These are phyloP conservation scores for Conger conger DNA, from an alignment of 2,113 vertebrate genomes.

Conservation along the genomic window DNA sequence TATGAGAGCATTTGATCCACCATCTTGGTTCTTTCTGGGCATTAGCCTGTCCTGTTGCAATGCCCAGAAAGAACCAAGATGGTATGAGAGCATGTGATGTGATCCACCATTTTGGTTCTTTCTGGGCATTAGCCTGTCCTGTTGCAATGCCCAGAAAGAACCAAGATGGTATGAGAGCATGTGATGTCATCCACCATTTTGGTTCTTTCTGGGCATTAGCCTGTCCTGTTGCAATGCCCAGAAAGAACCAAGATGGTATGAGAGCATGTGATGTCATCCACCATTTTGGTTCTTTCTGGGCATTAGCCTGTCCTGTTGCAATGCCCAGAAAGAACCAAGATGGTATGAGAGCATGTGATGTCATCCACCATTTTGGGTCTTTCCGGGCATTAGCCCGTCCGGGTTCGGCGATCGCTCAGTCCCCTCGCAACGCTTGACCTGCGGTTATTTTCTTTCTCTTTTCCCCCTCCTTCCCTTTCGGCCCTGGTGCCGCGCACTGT, in stretches of 20 bases:
- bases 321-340: too few relatives aligned
- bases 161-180: too few relatives aligned
- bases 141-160: too few relatives aligned
- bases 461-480: constrained; percentile 43
- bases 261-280: too few relatives aligned
- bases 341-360: not conserved
- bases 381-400: not conserved
- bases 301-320: not conserved
- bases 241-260: too few relatives aligned
- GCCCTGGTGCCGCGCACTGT: constrained; percentile 26
- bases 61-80: too few relatives aligned
- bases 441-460: constrained; percentile 41
- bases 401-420: not conserved
- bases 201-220: not conserved
- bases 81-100: too few relatives aligned
- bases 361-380: not conserved
- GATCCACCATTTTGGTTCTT: not conserved
- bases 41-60: not conserved
- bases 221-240: not conserved
- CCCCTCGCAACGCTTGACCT: constrained; percentile 13
- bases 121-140: not conserved
- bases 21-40: not conserved
- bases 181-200: not conserved
- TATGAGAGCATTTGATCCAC: not conserved
- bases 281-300: not conserved